Evolutionary conservation across 2,113 vertebrate species (phyloP).

Genomic region (Sakesphorus luctuosus): DNA sequence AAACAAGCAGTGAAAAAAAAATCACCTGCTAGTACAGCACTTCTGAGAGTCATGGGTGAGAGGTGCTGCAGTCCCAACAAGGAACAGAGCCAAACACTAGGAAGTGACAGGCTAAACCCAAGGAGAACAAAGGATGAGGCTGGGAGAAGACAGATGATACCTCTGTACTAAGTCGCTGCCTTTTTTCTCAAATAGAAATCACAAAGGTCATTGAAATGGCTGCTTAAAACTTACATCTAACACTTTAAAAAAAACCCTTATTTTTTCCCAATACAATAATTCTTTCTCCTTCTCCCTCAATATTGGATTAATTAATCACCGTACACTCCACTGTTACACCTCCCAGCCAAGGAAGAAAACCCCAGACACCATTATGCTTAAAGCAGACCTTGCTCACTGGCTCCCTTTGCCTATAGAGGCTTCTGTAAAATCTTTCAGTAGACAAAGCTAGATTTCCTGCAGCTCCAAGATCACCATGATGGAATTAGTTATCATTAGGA

Average conservation of each 20-base stretch:
- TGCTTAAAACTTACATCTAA: background rate
- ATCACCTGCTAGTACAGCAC: background rate
- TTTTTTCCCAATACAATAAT: background rate
- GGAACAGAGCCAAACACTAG: background rate
- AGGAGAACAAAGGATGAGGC: background rate
- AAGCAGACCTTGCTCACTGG: background rate
- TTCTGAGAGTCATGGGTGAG: background rate
- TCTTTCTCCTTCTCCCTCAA: background rate
- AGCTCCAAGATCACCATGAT: background rate
- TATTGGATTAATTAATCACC: background rate
- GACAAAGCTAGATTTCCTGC: background rate
- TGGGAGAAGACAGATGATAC: background rate
- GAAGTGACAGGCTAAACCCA: background rate
- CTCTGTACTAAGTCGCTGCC: background rate
- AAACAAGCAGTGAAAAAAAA: background rate
- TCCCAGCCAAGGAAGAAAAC: background rate
- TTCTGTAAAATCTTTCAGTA: background rate
- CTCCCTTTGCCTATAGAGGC: background rate
- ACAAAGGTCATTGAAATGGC: background rate
- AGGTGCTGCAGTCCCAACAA: background rate
- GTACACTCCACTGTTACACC: background rate
- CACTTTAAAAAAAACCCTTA: background rate
- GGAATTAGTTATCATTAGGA: background rate
- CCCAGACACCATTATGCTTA: background rate
- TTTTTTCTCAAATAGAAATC: background rate